Percentiles rank a stretch among this genome's conserved stretches.
Conservation (phyloP, 1,140 invertebrate genomes). For the Microplitis mediator region DNA sequence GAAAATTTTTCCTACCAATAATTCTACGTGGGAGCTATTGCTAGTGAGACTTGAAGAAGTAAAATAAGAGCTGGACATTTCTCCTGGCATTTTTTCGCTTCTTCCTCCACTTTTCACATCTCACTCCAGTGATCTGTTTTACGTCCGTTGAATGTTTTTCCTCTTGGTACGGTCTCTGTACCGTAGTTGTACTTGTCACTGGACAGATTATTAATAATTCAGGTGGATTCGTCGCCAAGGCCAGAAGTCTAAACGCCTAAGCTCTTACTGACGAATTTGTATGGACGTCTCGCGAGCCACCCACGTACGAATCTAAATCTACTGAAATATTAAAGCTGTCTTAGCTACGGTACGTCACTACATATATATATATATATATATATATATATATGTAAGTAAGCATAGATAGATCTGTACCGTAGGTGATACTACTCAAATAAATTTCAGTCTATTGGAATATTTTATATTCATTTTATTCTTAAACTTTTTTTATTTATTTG, state of each 20-base stretch:
- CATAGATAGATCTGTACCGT: not conserved
- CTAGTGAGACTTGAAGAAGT: no score
- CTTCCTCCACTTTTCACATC: not conserved
- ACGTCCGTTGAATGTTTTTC: slow-evolving; percentile 20
- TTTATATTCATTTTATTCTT: not conserved
- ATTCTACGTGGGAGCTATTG: not conserved
- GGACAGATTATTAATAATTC: slow-evolving; percentile 31
- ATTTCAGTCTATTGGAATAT: not conserved
- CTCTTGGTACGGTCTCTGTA: slow-evolving; percentile 27
- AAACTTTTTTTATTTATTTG: not conserved
- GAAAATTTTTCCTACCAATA: slow-evolving; percentile 21
- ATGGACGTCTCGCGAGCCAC: slow-evolving; percentile 20
- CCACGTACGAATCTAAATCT: slow-evolving; percentile 30
- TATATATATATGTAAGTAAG: not conserved
- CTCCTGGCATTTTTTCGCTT: not conserved
- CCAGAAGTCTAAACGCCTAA: slow-evolving; percentile 18
- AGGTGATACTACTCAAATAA: not conserved
- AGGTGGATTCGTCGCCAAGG: slow-evolving; percentile 27
- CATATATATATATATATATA: not conserved
- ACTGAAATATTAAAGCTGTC: slow-evolving; percentile 29
- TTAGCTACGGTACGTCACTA: slow-evolving; percentile 2
- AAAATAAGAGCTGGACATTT: no score
- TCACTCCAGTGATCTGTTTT: slow-evolving; percentile 1
- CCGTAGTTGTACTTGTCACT: slow-evolving; percentile 15
- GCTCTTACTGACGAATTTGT: slow-evolving; percentile 21